These are phyloP conservation scores for Bubo blakistoni DNA, from an alignment of 2,113 vertebrate genomes.

Conservation along the genomic window DNA sequence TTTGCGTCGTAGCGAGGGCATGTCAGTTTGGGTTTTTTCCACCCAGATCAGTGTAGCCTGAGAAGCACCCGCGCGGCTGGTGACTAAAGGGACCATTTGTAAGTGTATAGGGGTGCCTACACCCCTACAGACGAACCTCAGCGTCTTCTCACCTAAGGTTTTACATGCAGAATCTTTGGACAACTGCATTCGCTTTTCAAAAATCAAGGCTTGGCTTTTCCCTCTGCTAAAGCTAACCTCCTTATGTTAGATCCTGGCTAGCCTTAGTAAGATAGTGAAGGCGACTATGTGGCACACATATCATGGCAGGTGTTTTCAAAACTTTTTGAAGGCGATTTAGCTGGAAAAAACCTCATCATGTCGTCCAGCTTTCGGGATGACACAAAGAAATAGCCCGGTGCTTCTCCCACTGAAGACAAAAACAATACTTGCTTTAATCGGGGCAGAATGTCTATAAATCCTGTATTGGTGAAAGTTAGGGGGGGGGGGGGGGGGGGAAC, in stretches of 20 bases:
- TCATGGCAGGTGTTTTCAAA: not conserved
- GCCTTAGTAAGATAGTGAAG: not conserved
- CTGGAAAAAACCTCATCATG: not conserved
- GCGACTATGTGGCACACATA: not conserved
- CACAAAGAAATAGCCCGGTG: not conserved
- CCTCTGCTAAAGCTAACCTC: not conserved
- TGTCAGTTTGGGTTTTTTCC: not conserved
- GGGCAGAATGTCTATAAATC: not conserved
- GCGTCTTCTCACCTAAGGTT: not conserved
- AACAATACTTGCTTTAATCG: not conserved
- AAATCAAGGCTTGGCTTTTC: not conserved
- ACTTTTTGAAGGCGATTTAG: not conserved
- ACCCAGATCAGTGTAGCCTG: not conserved
- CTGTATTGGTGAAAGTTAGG: not conserved
- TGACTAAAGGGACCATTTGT: no score
- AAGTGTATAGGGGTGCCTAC: not conserved
- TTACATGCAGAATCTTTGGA: not conserved
- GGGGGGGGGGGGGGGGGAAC: no score
- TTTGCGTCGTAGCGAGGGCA: slow-evolving; percentile 4
- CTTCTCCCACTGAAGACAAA: not conserved
- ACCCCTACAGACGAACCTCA: not conserved
- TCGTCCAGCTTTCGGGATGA: not conserved
- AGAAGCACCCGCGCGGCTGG: not conserved
- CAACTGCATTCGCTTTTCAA: not conserved
- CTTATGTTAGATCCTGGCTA: not conserved